Base-by-base conservation (phyloP, 1,140 invertebrate species). In the Lucilia cuprina region DNA sequence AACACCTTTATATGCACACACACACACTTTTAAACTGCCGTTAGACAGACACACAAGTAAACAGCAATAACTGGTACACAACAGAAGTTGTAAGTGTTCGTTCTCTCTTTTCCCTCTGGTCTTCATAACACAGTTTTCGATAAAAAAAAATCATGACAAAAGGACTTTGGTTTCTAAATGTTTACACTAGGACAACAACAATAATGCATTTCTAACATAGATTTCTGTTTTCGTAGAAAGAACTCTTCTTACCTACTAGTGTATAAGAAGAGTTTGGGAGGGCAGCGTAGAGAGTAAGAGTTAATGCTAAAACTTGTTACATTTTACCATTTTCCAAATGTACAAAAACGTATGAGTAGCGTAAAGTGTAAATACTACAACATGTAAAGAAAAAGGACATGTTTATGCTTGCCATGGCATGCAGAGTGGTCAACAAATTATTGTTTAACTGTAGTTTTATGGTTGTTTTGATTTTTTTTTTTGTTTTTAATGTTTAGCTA, bases 381-480 rank as follows among this genome's bases (percentile, higher is more conserved):
- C 50, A 55, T 55, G 50, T 55, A 13, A 55, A 55, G 50, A 55
- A 55, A 55, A 21, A 5, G 65, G 25, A 30, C 55, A 60, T 70
- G 65, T 70, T 21, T 21, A 70, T 70, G 65, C 65, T 8, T 70
- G n/a, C 8, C 8, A 30, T 30, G 14, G 60, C n/a, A 65, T 65
- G n/a, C 65, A 8, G 65, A 21, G 65, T 70, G 60, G 65, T 70
- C 65, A 70, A 70, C 65, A 70, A 70, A 70, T 70, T 70, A 70
- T 70, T 70, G 65, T 70, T 70, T 70, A 70, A 21, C 65, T 21
- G 2, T 70, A 12, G 65, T 70, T 70, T 70, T 70, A 21, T 70
- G 21, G 21, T 70, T 60, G 50, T 60, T 14, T n/a, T n/a, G n/a
- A n/a, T n/a, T n/a, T n/a, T n/a, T n/a, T n/a, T n/a, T n/a, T n/a